These are phyloP conservation scores for Pinctada fucata DNA, from an alignment of 2,888 invertebrate genomes.

Conservation along the genomic window DNA sequence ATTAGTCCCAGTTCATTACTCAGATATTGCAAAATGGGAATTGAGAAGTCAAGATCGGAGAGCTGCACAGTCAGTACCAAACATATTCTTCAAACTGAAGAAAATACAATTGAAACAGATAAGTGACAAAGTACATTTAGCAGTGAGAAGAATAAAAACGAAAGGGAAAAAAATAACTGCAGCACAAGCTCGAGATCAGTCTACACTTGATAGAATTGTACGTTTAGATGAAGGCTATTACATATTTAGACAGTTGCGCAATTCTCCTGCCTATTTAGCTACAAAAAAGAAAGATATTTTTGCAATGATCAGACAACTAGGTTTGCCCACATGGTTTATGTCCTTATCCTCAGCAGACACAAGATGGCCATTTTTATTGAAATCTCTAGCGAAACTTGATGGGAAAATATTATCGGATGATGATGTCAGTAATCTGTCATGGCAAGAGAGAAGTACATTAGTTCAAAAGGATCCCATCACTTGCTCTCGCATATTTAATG, in stretches of 20 bases:
- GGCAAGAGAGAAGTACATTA: slow-evolving; percentile 41
- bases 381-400: slow-evolving; percentile 39
- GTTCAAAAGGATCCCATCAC: no score
- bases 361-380: not conserved
- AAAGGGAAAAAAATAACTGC: slow-evolving; percentile 34
- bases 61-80: no score
- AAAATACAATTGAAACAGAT: no score
- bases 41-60: not conserved
- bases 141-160: not conserved
- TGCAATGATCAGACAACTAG: no score
- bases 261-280: slow-evolving; percentile 29
- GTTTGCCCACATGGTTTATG: no score
- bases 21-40: slow-evolving; percentile 34
- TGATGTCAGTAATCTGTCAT: slow-evolving; percentile 30
- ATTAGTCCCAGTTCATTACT: slow-evolving; percentile 10
- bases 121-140: no score
- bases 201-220: slow-evolving; percentile 42
- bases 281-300: no score
- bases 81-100: no score
- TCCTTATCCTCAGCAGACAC: no score
- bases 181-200: slow-evolving; percentile 28
- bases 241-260: slow-evolving; percentile 52
- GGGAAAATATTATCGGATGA: slow-evolving; percentile 23
- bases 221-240: slow-evolving; percentile 68
- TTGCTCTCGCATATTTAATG: no score